Evolutionary conservation across 1,140 invertebrate species (phyloP), one percentile per base, ranked within the genome.

Genomic region (Caenorhabditis tropicalis): DNA sequence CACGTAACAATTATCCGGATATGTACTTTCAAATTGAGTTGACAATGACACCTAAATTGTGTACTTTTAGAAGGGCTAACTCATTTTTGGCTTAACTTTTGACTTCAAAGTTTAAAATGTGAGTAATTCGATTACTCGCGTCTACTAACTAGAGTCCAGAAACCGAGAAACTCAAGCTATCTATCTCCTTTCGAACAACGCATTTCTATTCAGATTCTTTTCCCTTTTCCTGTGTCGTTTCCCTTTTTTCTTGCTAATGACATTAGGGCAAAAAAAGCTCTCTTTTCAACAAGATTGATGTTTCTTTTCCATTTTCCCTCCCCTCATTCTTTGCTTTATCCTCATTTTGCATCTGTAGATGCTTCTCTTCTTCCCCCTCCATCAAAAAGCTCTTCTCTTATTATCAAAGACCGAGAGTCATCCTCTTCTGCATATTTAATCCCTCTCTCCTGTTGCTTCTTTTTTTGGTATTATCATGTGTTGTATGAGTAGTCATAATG

Each of bases 241-340:
- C 33, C 43, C 19, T 19, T 43, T 74, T 74, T 39, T 74, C 65
- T 27, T 74, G 65, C 65, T 74, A 74, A 74, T 74, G 65, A 43
- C 65, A 74, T 74, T 74, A 74, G 65, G 33, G 36, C 36, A 74
- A 43, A 74, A 74, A 74, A 39, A 74, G 65, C 36, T 74, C 65
- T 36, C 31, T 33, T 24, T 16, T 65, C 58, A 65, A 65, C 58
- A 36, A 65, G 10, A 21, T n/a, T n/a, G 21, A 29, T 58, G 53
- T 36, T 21, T 33, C 24, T 65, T 24, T 36, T 65, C 39, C 39
- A 6, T 43, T 12, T 43, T 43, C 21, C 5, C 49, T 19, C 49
- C 49, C 19, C 16, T 51, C 33, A 74, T 74, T 74, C 65, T 43
- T 74, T 74, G 65, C 65, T 65, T 36, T 65, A 65, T 65, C n/a